These are phyloP conservation scores for Zingel zingel DNA, from an alignment of 2,113 vertebrate genomes.

Conservation along the genomic window DNA sequence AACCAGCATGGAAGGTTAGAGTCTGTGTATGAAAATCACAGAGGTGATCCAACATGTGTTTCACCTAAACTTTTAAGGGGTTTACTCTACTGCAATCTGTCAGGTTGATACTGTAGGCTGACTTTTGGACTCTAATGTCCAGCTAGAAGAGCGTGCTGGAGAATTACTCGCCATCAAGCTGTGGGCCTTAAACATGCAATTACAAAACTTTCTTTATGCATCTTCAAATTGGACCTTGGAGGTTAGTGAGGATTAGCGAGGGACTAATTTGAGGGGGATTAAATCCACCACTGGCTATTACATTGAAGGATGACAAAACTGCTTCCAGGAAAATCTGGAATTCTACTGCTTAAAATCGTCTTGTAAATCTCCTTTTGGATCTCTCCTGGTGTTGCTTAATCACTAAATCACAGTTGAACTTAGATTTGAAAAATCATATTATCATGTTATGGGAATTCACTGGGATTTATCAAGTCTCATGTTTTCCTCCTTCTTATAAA, in stretches of 20 bases:
- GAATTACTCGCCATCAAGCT: slow-evolving; percentile 51
- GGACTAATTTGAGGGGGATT: slow-evolving; percentile 84
- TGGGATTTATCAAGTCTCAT: slow-evolving; percentile 33
- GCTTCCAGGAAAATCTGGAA: slow-evolving; percentile 80
- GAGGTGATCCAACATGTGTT: background rate
- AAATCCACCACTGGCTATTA: slow-evolving; percentile 80
- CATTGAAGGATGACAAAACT: slow-evolving; percentile 78
- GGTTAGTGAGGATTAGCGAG: slow-evolving; percentile 82
- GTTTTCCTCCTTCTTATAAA: background rate
- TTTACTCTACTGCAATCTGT: background rate
- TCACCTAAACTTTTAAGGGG: background rate
- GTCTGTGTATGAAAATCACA: background rate
- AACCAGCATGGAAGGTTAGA: background rate
- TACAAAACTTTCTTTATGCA: slow-evolving; percentile 71
- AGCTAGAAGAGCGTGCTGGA: slow-evolving; percentile 47
- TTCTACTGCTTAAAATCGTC: slow-evolving; percentile 73
- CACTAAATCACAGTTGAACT: slow-evolving; percentile 63
- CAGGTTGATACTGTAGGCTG: background rate
- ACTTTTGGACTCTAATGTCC: slow-evolving; percentile 31
- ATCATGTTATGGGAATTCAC: slow-evolving; percentile 50
- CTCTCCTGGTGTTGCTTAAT: slow-evolving; percentile 66
- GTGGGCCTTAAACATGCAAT: slow-evolving; percentile 50
- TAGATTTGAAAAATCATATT: slow-evolving; percentile 64
- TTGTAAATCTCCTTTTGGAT: slow-evolving; percentile 76
- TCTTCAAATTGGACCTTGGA: slow-evolving; percentile 75